Conservation (phyloP, 2,113 vertebrate species). For the Stomatorhinus ivindoensis region DNA sequence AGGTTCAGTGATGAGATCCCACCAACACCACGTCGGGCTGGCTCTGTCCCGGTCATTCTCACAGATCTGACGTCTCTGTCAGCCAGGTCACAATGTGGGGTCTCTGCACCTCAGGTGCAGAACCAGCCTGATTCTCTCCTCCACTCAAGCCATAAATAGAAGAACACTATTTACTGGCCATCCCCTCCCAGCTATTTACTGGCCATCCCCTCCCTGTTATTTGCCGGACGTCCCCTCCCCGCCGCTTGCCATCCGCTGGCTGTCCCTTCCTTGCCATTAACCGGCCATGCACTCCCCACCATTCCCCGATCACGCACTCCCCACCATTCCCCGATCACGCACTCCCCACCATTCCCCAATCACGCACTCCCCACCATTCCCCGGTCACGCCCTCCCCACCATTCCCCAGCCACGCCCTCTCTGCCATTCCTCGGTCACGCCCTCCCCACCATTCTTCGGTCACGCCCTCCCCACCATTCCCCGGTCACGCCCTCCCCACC, state of each 20-base stretch:
- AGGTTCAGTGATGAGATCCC: neutral
- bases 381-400: too few relatives aligned
- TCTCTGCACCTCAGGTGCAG: neutral
- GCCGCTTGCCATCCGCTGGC: neutral
- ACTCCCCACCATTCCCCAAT: too few relatives aligned
- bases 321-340: too few relatives aligned
- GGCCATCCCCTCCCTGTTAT: neutral
- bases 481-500: too few relatives aligned
- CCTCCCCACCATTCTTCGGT: too few relatives aligned
- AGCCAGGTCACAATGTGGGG: neutral
- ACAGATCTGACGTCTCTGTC: neutral
- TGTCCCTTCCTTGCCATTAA: neutral
- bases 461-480: too few relatives aligned
- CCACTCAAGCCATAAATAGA: neutral
- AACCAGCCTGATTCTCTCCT: neutral
- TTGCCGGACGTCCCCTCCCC: neutral
- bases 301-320: neutral
- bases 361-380: too few relatives aligned
- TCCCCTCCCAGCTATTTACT: neutral
- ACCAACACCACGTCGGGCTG: neutral
- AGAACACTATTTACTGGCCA: neutral
- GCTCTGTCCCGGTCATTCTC: neutral
- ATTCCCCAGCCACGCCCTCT: too few relatives aligned
- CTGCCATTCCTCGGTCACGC: too few relatives aligned
- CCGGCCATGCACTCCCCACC: neutral